A percentile compares a stretch with the other conserved stretches of the same genome.
These are phyloP conservation scores for Eupithecia pulchellata DNA, from an alignment of 2,888 invertebrate species.

Conservation along the genomic window DNA sequence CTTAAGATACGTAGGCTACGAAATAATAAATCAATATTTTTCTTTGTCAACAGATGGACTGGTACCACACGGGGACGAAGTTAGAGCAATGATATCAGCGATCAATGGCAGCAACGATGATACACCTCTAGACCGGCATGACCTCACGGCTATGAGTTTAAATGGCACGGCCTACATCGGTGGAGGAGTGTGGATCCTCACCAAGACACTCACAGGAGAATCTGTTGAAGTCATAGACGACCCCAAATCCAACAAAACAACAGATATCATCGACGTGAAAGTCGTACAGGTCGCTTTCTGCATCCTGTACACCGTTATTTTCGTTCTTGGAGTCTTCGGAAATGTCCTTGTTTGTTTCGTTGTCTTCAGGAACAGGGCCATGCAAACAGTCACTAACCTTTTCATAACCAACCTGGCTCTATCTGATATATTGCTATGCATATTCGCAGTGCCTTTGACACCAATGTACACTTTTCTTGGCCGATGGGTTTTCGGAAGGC, in stretches of 20 bases:
- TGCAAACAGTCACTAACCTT: slow-evolving; percentile 97
- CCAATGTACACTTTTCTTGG: slow-evolving; percentile 94
- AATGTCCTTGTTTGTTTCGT: slow-evolving; percentile 94
- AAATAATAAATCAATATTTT: slow-evolving; percentile 19
- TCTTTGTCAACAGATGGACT: slow-evolving; percentile 73
- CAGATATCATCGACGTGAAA: slow-evolving; percentile 87
- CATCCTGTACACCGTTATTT: slow-evolving; percentile 91
- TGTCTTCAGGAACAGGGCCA: slow-evolving; percentile 92
- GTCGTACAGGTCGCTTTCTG: slow-evolving; percentile 90
- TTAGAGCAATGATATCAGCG: slow-evolving; percentile 57
- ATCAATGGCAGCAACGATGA: slow-evolving; percentile 55
- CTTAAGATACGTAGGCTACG: background rate
- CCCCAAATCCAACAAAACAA: slow-evolving; percentile 72
- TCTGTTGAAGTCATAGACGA: slow-evolving; percentile 76
- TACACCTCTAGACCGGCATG: slow-evolving; percentile 59
- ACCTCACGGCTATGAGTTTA: slow-evolving; percentile 66
- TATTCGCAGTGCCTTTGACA: slow-evolving; percentile 94
- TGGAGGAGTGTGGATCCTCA: slow-evolving; percentile 72
- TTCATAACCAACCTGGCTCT: slow-evolving; percentile 96
- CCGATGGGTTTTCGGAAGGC: slow-evolving; percentile 93
- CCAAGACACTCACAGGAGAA: slow-evolving; percentile 77
- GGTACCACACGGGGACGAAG: slow-evolving; percentile 49
- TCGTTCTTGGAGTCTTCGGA: slow-evolving; percentile 92
- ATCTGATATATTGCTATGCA: slow-evolving; percentile 93
- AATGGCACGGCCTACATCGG: slow-evolving; percentile 67